Evolutionary conservation across 2,113 vertebrate genomes (phyloP).

Genomic region (Tringa solitaria): DNA sequence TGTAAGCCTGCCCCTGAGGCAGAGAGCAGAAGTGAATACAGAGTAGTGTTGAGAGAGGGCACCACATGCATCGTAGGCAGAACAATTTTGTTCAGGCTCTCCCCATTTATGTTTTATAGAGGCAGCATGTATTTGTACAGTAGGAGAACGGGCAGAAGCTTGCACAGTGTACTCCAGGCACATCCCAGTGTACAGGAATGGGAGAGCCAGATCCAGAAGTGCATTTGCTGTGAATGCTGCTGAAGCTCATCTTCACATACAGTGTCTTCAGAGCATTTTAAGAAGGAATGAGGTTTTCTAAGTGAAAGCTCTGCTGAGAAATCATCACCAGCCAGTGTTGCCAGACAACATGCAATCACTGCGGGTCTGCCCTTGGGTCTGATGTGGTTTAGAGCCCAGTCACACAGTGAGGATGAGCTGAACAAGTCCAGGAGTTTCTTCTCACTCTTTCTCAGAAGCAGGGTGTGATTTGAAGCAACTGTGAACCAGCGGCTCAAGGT

Average conservation of each 20-base stretch:
- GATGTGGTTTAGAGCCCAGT: background rate
- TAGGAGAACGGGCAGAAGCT: conserved; percentile 14
- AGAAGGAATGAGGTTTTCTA: conserved; percentile 28
- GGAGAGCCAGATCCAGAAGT: background rate
- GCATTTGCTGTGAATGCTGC: conserved; percentile 5
- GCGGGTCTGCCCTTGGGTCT: background rate
- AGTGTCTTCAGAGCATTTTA: background rate
- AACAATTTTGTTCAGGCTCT: background rate
- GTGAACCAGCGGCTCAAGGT: background rate
- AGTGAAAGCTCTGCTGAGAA: conserved; percentile 36
- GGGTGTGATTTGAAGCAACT: background rate
- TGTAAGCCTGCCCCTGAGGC: background rate
- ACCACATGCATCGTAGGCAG: background rate
- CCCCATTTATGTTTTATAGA: background rate
- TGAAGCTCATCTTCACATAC: background rate
- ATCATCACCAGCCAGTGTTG: background rate
- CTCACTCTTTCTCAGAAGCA: background rate
- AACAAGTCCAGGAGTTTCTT: background rate
- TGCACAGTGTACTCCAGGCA: background rate
- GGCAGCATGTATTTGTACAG: background rate
- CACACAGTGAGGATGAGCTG: background rate
- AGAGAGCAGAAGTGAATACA: background rate
- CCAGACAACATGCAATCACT: conserved; percentile 3
- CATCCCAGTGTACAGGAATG: no score
- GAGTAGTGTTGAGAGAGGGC: background rate